phyloP scores from a whole-genome alignment of 2,113 vertebrate genomes.

The Paracanthobrama guichenoti region DNA sequence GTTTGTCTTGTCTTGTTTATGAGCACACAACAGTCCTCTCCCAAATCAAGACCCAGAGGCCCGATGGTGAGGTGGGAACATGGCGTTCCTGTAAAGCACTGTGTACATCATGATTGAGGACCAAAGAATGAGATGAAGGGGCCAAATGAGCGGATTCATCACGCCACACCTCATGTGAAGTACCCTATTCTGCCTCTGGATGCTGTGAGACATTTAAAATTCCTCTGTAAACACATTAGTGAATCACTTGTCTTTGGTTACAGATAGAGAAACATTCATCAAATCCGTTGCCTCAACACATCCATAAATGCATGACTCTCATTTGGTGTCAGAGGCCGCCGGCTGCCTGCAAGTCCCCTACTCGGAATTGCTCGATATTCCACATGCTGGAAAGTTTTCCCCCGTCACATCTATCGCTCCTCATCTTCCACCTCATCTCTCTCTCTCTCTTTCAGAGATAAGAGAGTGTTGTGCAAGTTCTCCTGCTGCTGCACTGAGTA shows the following conservation, averaged over 20 bases:
- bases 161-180: background rate
- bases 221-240: constrained; percentile 53
- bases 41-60: constrained; percentile 8
- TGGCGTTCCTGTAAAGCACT: background rate
- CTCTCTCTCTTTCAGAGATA: constrained; percentile 32
- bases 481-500: constrained; percentile 3
- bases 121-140: background rate
- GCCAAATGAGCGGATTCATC: constrained; percentile 14
- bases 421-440: constrained; percentile 8
- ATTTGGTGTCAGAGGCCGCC: constrained; percentile 46
- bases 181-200: too few species aligned
- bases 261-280: constrained; percentile 43
- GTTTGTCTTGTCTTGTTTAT: constrained; percentile 44
- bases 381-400: constrained; percentile 32
- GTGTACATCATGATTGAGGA: background rate
- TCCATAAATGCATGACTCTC: constrained; percentile 55
- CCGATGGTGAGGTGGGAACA: constrained; percentile 9
- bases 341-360: constrained; percentile 36
- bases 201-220: constrained; percentile 38
- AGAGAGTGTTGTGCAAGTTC: constrained; percentile 38
- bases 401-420: constrained; percentile 32
- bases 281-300: constrained; percentile 38
- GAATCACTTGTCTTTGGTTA: constrained; percentile 19
- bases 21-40: constrained; percentile 33
- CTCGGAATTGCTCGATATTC: constrained; percentile 34